Evolutionary conservation across 2,113 vertebrate species (phyloP), one percentile per base, ranked within the genome.

Genomic region (Sclerurus mexicanus): DNA sequence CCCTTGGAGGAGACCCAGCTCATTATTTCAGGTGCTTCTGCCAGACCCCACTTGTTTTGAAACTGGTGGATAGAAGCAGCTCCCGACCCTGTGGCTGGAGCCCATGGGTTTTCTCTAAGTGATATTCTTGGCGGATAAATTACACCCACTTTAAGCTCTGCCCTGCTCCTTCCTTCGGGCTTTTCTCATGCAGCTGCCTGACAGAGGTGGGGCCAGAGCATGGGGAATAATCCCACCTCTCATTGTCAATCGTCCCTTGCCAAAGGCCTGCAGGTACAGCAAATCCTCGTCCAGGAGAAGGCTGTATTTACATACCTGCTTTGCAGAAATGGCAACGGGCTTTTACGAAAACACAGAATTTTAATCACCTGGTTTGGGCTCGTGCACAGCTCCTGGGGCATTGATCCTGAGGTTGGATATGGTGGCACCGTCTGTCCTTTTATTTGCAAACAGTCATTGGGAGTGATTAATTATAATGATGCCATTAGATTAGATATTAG

Each of bases 31-130:
- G n/a, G 13, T 4, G 31, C 47, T 67, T 44, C 75, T 68, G 56
- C 67, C 89, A 56, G 74, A 25, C 37, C 37, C n/a, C 4, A 1
- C 25, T 12, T 1, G 25, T n/a, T 25, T 40, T 50, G 86, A 49
- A 91, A 37, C 10, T 0, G 0, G 7, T 9, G 46, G 53, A 3
- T 0, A 12, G 89, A 53, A 91, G 60, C 59, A 19, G 30, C 1
- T 76, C 52, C 71, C 8, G 66, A 58, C 47, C 50, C 44, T 9
- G 25, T 0, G 8, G 56, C 76, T 31, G 55, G 4, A 79, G 79
- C 84, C 37, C 72, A 6, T 0, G 19, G 56, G 62, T 44, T 85
- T 30, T 82, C 49, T 68, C 18, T 33, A 6, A 33, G 58, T 15
- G 44, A 27, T 53, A 8, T 6, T 50, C 60, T 35, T 15, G 59